A percentile compares a stretch with the other conserved stretches of the same genome.
Conservation (phyloP, 64 coral and sea anemone species). For the Stichodactyla mertensii region DNA sequence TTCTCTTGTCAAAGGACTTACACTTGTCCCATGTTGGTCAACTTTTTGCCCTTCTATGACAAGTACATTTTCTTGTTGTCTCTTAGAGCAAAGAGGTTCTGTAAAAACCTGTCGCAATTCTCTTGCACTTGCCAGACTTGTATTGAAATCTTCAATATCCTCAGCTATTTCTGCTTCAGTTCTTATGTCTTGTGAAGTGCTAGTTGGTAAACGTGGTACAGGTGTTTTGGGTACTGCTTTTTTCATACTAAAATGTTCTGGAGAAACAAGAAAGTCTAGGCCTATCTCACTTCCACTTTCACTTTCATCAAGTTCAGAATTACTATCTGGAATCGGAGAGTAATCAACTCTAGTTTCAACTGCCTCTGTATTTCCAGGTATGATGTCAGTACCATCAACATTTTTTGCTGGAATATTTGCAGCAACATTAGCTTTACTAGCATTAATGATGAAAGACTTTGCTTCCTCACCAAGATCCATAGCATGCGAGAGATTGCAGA, state of each 20-base stretch:
- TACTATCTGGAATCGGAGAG: neutral
- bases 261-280: neutral
- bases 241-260: neutral
- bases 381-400: neutral
- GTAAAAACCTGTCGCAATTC: neutral
- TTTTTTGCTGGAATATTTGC: neutral
- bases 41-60: slow-evolving; percentile 61
- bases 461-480: slow-evolving; percentile 55
- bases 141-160: slow-evolving; percentile 60
- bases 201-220: neutral
- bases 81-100: slow-evolving; percentile 47
- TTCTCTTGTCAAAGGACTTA: slow-evolving; percentile 63
- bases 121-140: slow-evolving; percentile 38
- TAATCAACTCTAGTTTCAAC: neutral
- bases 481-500: slow-evolving; percentile 70
- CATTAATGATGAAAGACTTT: slow-evolving; percentile 17
- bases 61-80: slow-evolving; percentile 35
- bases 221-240: neutral
- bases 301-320: neutral
- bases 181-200: slow-evolving; percentile 17
- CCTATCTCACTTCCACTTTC: neutral
- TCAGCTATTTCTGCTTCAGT: slow-evolving; percentile 71
- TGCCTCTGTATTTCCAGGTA: neutral
- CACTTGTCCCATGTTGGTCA: slow-evolving; percentile 55
- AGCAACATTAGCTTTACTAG: neutral